Conservation (phyloP, 2,113 vertebrate genomes). For the Maccullochella peelii region DNA sequence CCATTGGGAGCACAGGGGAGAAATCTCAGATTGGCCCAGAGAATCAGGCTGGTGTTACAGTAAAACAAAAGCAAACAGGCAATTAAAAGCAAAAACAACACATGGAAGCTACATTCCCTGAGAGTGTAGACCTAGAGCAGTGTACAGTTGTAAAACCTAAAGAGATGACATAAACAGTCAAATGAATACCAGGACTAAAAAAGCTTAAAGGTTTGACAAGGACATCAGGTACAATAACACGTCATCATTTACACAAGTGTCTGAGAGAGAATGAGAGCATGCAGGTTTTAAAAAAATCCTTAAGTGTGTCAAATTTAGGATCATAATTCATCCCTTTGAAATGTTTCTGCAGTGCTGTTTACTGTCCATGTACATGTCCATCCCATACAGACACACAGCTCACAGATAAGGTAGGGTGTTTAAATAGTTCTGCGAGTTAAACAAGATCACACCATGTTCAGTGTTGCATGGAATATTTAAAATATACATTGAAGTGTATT, state of each 20-base stretch:
- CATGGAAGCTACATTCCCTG: not conserved
- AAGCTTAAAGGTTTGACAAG: not conserved
- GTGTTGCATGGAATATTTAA: not conserved
- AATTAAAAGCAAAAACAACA: slow-evolving; percentile 22
- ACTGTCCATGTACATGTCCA: not conserved
- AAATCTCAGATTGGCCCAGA: slow-evolving; percentile 11
- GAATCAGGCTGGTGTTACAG: slow-evolving; percentile 4
- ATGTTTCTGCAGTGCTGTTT: not conserved
- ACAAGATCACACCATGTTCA: not conserved
- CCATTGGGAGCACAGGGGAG: not conserved
- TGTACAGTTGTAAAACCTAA: not conserved
- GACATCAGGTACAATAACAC: not conserved
- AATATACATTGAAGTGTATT: too few species aligned
- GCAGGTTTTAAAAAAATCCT: too few species aligned
- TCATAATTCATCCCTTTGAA: too few species aligned
- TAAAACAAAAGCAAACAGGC: slow-evolving; percentile 5
- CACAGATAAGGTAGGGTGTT: not conserved
- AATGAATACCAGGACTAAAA: not conserved
- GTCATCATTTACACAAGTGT: not conserved
- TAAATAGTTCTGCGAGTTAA: not conserved
- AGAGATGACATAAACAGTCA: slow-evolving; percentile 18
- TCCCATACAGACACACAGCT: not conserved
- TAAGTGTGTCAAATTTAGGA: too few species aligned
- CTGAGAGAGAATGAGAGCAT: too few species aligned
- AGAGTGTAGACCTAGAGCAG: not conserved